Conservation (phyloP, 2,113 vertebrate genomes). For the Archocentrus centrarchus region DNA sequence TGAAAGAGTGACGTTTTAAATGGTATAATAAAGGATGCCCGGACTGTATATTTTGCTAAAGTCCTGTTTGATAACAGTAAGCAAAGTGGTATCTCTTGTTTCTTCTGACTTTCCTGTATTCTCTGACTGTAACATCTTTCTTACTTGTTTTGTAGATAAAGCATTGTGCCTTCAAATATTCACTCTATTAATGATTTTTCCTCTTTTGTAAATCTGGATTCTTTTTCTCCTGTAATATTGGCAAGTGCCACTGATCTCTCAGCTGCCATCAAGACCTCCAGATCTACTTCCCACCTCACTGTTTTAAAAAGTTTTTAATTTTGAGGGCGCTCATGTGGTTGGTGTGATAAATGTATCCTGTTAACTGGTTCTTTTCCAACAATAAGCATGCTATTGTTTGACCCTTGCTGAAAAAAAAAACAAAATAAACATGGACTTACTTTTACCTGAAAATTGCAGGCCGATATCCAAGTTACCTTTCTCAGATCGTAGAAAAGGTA, state of each 20-base stretch:
- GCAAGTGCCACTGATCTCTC: background rate
- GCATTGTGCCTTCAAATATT: accelerated
- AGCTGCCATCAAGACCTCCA: background rate
- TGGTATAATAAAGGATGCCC: background rate
- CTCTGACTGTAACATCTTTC: background rate
- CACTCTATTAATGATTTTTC: background rate
- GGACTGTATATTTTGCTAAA: background rate
- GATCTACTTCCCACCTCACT: background rate
- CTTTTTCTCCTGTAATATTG: background rate
- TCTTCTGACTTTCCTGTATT: background rate
- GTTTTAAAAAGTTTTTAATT: background rate
- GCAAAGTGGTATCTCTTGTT: background rate
- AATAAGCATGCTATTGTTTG: no score
- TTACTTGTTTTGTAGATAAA: background rate
- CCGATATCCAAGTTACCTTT: no score
- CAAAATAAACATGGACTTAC: accelerated
- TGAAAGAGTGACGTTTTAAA: background rate
- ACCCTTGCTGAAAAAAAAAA: no score
- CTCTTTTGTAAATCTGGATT: background rate
- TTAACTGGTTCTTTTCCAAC: no score
- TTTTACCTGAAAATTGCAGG: no score
- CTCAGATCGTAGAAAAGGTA: no score
- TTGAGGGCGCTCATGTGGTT: no score
- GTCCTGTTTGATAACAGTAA: background rate
- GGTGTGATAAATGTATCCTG: no score